Conservation (phyloP, 2,113 vertebrate species). For the Anas platyrhynchos region DNA sequence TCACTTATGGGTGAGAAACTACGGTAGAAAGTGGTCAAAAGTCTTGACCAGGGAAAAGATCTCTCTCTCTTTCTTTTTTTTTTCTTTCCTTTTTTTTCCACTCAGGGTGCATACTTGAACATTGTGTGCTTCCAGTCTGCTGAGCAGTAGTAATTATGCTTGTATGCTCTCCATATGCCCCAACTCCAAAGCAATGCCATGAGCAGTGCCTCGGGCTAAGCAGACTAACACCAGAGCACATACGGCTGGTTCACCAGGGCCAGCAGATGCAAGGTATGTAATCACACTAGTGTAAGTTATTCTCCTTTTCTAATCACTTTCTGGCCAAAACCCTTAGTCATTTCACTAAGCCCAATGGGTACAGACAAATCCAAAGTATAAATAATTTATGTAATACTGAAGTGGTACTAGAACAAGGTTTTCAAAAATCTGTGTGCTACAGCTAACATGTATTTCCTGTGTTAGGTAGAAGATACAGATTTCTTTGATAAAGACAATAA, state of each 20-base stretch:
- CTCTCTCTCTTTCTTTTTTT: background rate
- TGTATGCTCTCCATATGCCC: background rate
- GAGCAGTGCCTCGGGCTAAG: background rate
- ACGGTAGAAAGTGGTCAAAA: background rate
- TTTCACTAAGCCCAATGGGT: background rate
- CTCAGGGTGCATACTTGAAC: background rate
- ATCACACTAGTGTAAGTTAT: background rate
- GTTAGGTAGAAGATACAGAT: background rate
- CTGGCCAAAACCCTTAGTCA: background rate
- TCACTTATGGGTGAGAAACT: background rate
- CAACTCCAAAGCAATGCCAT: background rate
- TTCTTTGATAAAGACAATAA: background rate
- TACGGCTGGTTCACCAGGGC: background rate
- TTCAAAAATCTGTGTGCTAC: background rate
- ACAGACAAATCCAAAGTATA: background rate
- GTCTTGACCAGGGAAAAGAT: background rate
- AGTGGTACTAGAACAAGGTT: background rate
- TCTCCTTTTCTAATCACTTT: background rate
- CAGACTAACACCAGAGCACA: background rate
- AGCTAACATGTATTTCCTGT: background rate
- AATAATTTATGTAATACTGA: background rate
- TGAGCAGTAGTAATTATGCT: background rate
- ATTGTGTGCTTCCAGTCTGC: background rate
- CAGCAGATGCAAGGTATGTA: background rate
- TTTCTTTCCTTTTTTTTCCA: background rate